Conservation (phyloP, 2,113 vertebrate genomes). For the Malurus cyaneus region DNA sequence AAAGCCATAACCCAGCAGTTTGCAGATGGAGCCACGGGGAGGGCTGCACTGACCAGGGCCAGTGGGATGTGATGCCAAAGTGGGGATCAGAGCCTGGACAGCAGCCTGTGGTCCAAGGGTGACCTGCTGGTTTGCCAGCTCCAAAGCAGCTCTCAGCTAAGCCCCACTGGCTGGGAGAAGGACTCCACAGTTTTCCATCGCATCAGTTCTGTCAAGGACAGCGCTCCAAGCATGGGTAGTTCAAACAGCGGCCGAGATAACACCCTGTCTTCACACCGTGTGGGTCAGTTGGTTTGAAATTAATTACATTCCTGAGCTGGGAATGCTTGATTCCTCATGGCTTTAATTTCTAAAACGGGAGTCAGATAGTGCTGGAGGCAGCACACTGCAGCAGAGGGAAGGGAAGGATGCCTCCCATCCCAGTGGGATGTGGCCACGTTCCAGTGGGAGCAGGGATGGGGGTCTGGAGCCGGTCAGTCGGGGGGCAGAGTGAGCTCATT, state of each 20-base stretch:
- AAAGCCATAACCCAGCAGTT: neutral
- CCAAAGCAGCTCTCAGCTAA: neutral
- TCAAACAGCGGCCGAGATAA: neutral
- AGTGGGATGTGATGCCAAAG: neutral
- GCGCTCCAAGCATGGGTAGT: neutral
- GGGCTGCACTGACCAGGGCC: no score
- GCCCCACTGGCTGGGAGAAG: neutral
- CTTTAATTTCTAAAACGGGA: neutral
- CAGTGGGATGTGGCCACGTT: accelerated
- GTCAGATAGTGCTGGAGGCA: accelerated
- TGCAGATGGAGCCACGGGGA: neutral
- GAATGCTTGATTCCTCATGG: neutral
- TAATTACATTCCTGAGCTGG: neutral
- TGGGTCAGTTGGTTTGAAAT: neutral
- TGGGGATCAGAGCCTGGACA: neutral
- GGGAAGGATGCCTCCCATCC: neutral
- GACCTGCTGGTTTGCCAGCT: neutral
- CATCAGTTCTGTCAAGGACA: neutral
- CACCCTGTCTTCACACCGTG: neutral
- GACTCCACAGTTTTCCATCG: accelerated
- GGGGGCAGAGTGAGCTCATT: neutral
- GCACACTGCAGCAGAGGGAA: accelerated
- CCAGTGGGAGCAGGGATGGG: neutral
- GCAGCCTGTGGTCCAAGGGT: neutral
- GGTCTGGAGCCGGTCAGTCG: neutral